A percentile compares a stretch with the other conserved stretches of the same genome.
Evolutionary conservation across 1,140 invertebrate species (phyloP).

Genomic region (Planococcus citri): DNA sequence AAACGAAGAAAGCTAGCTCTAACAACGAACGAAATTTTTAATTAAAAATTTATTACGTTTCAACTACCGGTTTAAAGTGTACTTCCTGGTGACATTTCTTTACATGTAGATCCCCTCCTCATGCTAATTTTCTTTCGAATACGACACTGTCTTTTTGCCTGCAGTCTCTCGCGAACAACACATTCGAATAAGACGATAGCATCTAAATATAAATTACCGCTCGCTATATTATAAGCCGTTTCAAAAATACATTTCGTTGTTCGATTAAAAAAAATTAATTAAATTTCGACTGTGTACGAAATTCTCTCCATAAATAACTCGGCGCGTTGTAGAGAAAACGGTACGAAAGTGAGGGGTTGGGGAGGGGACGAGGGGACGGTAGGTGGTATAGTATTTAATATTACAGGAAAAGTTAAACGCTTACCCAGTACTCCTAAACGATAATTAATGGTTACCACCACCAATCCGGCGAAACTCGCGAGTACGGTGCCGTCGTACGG

Average conservation of each 20-base stretch:
- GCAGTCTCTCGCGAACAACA: neutral
- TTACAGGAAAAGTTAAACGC: conserved; percentile 28
- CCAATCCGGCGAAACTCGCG: conserved; percentile 79
- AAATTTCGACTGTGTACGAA: neutral
- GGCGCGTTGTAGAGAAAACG: neutral
- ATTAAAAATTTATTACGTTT: too few relatives aligned
- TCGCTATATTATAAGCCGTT: neutral
- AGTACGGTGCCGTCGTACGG: conserved; percentile 88
- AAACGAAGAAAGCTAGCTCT: too few relatives aligned
- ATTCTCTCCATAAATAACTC: neutral
- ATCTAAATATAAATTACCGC: neutral
- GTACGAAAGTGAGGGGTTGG: too few relatives aligned
- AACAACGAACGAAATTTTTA: too few relatives aligned
- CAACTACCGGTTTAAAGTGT: too few relatives aligned
- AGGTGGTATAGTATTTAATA: conserved; percentile 3
- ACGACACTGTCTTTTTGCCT: too few relatives aligned
- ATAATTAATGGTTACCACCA: conserved; percentile 96
- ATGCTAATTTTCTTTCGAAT: too few relatives aligned
- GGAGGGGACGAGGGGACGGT: neutral
- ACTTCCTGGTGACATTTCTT: too few relatives aligned
- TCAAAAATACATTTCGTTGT: neutral
- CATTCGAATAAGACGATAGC: neutral
- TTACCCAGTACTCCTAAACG: conserved; percentile 89
- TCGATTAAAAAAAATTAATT: neutral
- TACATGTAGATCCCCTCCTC: too few relatives aligned